Evolutionary conservation across 2,888 invertebrate species (phyloP).

Genomic region (Metalampra italica): DNA sequence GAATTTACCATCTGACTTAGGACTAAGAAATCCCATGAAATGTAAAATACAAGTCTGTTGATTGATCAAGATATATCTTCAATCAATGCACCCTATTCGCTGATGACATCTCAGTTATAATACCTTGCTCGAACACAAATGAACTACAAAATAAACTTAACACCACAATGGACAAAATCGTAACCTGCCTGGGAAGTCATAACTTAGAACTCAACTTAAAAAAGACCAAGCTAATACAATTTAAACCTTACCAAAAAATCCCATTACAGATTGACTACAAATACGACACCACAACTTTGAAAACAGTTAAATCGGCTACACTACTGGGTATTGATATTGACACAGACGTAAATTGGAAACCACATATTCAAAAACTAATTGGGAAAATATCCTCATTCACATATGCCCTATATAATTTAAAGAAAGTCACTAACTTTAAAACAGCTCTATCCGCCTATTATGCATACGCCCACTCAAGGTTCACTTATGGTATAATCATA

Average conservation of each 20-base stretch:
- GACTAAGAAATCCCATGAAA: too few relatives aligned
- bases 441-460: too few relatives aligned
- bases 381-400: neutral
- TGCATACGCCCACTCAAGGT: too few relatives aligned
- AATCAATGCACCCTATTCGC: neutral
- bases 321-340: neutral
- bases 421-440: too few relatives aligned
- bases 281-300: neutral
- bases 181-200: neutral
- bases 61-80: too few relatives aligned
- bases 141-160: neutral
- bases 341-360: neutral
- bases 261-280: neutral
- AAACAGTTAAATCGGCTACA: neutral
- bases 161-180: neutral
- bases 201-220: neutral
- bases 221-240: constrained; percentile 1
- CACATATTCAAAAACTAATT: neutral
- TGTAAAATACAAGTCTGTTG: too few relatives aligned
- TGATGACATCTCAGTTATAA: neutral
- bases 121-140: neutral
- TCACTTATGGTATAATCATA: too few relatives aligned
- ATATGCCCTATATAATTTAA: neutral
- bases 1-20: too few relatives aligned
- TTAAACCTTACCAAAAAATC: neutral